phyloP scores from a whole-genome alignment of 2,888 invertebrate genomes.

The Drosophila recens region DNA sequence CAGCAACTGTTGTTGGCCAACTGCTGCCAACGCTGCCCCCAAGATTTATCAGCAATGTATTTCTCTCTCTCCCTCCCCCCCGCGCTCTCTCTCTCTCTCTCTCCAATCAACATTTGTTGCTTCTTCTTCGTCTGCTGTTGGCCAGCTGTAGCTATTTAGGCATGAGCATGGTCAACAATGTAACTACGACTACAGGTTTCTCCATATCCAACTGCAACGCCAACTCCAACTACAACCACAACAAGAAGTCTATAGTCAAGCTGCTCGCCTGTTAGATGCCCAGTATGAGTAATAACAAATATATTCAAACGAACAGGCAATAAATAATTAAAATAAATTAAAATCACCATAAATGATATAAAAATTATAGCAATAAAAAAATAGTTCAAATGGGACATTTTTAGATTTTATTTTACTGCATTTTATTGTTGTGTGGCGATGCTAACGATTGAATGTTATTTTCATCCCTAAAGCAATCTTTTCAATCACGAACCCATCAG shows the following conservation, averaged over 20 bases:
- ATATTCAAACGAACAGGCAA: no score
- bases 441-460: no score
- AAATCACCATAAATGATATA: no score
- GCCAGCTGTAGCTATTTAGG: conserved; percentile 64
- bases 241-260: conserved; percentile 19
- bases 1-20: conserved; percentile 7
- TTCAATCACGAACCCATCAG: neutral
- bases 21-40: conserved; percentile 22
- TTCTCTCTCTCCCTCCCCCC: conserved; percentile 5
- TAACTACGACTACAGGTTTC: conserved; percentile 72
- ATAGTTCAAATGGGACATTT: no score
- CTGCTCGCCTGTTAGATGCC: no score
- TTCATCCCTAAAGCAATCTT: no score
- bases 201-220: conserved; percentile 20
- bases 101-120: neutral
- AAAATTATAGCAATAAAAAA: no score
- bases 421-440: no score
- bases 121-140: conserved; percentile 30
- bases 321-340: no score
- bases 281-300: neutral
- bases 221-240: conserved; percentile 13
- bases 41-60: conserved; percentile 70
- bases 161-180: conserved; percentile 72
- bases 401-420: no score
- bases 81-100: conserved; percentile 1